These are phyloP conservation scores for Caenorhabditis parvicauda DNA, from an alignment of 2,888 invertebrate genomes.

Conservation along the genomic window DNA sequence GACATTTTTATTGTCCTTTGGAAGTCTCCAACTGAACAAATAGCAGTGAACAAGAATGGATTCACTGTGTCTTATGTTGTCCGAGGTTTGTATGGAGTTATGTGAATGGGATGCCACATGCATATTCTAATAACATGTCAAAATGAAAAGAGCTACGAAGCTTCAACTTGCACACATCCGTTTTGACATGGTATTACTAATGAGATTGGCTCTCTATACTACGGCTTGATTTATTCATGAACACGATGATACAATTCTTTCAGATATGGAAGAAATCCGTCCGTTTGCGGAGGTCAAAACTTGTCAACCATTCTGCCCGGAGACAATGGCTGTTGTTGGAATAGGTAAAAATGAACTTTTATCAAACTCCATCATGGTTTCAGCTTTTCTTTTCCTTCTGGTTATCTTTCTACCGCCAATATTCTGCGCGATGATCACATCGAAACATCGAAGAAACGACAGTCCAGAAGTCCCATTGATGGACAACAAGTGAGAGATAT, in stretches of 20 bases:
- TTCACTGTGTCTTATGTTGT: slow-evolving; percentile 35
- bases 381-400: slow-evolving; percentile 32
- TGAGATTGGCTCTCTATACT: no score
- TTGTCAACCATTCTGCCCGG: slow-evolving; percentile 39
- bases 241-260: no score
- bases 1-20: slow-evolving; percentile 33
- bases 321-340: slow-evolving; percentile 30
- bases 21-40: slow-evolving; percentile 19
- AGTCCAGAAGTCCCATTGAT: slow-evolving; percentile 36
- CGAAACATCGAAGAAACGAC: slow-evolving; percentile 26
- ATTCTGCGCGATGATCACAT: slow-evolving; percentile 37
- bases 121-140: no score
- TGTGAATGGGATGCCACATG: no score
- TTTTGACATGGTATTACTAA: no score
- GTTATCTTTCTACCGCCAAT: slow-evolving; percentile 43
- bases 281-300: slow-evolving; percentile 22
- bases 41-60: slow-evolving; percentile 24
- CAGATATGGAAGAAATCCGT: slow-evolving; percentile 20
- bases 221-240: no score
- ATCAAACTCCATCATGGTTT: no score
- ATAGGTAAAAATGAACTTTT: slow-evolving; percentile 20
- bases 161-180: no score
- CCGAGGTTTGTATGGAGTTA: slow-evolving; percentile 26
- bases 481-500: slow-evolving; percentile 29
- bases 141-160: no score